Evolutionary conservation across 1,140 invertebrate species (phyloP), one percentile per base, ranked within the genome.

Genomic region (Ips typographus): DNA sequence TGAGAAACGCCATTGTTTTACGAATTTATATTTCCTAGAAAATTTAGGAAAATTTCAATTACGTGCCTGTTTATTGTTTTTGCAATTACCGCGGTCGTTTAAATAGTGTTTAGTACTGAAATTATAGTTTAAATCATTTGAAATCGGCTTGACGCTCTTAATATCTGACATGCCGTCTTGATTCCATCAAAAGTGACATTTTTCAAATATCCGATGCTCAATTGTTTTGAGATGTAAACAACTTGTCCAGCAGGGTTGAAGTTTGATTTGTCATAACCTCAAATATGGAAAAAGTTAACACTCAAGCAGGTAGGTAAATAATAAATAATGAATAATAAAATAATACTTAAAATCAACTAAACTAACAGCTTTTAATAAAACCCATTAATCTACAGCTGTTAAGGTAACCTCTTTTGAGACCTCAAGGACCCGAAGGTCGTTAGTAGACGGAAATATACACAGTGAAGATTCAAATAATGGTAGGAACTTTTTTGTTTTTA

Each of bases 221-320:
- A 65, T 53, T 68, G 57, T 68, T 68, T 61, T 51, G 53, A 37
- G 47, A 47, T 61, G 51, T 68, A 68, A 68, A 68, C 65, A 68
- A 38, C 38, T 38, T 8, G n/a, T 22, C 2, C 3, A 41, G n/a
- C 39, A 4, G 52, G 36, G 39, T 58, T 59, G 40, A 56, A 67
- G 65, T 67, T 65, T 65, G 44, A 22, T 36, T 44, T 3, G 7
- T 6, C 53, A 36, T 68, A 68, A 68, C 65, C 65, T 68, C 65
- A 60, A 65, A 61, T 3, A 68, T 68, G 65, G 65, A 68, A 36
- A 58, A 68, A 55, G 22, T 59, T 42, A 53, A 37, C 53, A 38
- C 58, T 22, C 43, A 68, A 42, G 53, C 65, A 53, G 65, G 58
- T 68, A 52, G 52, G 40, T 60, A 22, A 22, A 22, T 22, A 22